Evolutionary conservation across 2,888 invertebrate genomes (phyloP).

Genomic region (Augiades crinisus): DNA sequence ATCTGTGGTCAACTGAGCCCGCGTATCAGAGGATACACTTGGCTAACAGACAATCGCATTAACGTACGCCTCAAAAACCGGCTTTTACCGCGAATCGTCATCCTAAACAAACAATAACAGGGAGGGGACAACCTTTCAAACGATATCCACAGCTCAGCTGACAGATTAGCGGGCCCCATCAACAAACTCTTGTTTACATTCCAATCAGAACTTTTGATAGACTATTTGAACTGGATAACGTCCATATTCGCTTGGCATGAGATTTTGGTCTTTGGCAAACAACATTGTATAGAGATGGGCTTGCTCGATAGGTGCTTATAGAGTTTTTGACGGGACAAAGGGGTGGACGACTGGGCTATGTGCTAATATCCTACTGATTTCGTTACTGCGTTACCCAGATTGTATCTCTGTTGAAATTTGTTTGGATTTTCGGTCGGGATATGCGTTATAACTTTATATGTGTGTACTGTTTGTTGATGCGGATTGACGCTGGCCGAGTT

Average conservation of each 20-base stretch:
- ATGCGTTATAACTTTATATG: not conserved
- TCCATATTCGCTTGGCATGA: constrained; percentile 1
- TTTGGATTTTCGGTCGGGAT: not conserved
- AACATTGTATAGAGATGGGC: constrained; percentile 26
- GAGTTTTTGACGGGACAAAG: constrained; percentile 69
- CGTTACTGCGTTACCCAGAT: constrained; percentile 17
- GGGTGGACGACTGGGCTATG: constrained; percentile 55
- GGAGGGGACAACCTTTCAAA: constrained; percentile 74
- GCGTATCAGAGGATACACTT: constrained; percentile 40
- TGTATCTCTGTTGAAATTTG: constrained; percentile 19
- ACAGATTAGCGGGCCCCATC: constrained; percentile 74
- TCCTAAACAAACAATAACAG: constrained; percentile 81
- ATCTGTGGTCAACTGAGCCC: constrained; percentile 18
- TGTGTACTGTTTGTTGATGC: too few relatives aligned
- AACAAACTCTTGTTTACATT: constrained; percentile 45
- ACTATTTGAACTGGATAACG: constrained; percentile 9
- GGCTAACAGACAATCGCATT: constrained; percentile 73
- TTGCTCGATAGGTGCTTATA: constrained; percentile 65
- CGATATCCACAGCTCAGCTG: constrained; percentile 77
- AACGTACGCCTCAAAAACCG: constrained; percentile 73
- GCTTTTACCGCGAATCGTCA: constrained; percentile 70
- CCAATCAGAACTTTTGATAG: constrained; percentile 23
- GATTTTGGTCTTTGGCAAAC: not conserved
- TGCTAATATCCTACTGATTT: constrained; percentile 49
- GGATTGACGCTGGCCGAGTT: too few relatives aligned